Evolutionary conservation across 2,113 vertebrate genomes (phyloP).

Genomic region (Oreochromis spilurus): DNA sequence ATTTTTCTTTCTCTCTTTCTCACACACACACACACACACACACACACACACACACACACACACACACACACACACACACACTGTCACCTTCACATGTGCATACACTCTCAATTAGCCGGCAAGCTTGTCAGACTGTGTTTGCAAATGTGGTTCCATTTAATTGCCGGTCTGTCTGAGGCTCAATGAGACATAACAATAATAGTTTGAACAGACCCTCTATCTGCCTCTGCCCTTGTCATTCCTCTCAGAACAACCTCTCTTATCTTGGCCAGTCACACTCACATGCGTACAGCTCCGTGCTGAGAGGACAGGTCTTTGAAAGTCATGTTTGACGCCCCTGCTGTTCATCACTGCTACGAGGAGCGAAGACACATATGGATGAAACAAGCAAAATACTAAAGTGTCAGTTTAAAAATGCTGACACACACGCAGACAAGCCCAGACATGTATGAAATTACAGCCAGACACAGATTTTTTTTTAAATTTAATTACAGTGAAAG

Average conservation of each 20-base stretch:
- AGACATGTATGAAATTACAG: background rate
- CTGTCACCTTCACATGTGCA: background rate
- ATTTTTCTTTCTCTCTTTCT: slow-evolving; percentile 7
- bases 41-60: background rate
- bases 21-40: background rate
- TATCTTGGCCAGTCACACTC: slow-evolving; percentile 2
- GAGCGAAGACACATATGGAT: background rate
- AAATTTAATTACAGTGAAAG: background rate
- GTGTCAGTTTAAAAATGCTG: background rate
- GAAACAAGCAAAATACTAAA: background rate
- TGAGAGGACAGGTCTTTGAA: background rate
- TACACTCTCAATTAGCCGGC: slow-evolving; percentile 45
- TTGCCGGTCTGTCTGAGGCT: slow-evolving; percentile 55
- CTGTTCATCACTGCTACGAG: background rate
- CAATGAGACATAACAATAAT: slow-evolving; percentile 66
- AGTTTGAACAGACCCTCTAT: slow-evolving; percentile 48
- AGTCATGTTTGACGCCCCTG: background rate
- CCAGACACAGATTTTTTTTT: background rate
- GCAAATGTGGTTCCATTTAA: slow-evolving; percentile 64
- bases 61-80: background rate
- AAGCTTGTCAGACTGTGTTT: slow-evolving; percentile 53
- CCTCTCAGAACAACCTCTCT: slow-evolving; percentile 24
- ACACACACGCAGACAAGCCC: background rate
- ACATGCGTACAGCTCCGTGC: background rate
- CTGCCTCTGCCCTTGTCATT: slow-evolving; percentile 26